Conservation (phyloP, 2,888 invertebrate genomes). For the Diplazon laetatorius region DNA sequence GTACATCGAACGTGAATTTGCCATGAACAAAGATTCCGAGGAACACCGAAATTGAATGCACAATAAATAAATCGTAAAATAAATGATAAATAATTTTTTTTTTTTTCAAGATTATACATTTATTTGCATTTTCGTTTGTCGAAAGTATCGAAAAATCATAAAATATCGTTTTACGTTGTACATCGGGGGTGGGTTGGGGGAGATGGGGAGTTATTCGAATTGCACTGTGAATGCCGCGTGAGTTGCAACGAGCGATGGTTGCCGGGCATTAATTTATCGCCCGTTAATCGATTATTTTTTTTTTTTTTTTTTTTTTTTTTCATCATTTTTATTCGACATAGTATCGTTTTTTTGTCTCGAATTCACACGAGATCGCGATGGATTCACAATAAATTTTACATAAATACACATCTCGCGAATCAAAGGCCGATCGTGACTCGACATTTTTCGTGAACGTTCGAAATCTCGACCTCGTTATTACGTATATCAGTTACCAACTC, state of each 20-base stretch:
- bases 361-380: slow-evolving; percentile 57
- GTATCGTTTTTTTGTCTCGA: slow-evolving; percentile 36
- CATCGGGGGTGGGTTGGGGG: too few species aligned
- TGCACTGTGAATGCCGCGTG: slow-evolving; percentile 69
- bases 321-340: background rate
- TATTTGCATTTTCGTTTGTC: slow-evolving; percentile 48
- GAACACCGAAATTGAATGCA: slow-evolving; percentile 44
- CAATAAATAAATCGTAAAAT: slow-evolving; percentile 42
- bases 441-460: slow-evolving; percentile 68
- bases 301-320: slow-evolving; percentile 7
- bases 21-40: slow-evolving; percentile 39
- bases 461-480: slow-evolving; percentile 79
- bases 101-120: slow-evolving; percentile 60
- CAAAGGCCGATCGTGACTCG: slow-evolving; percentile 79
- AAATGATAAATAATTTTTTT: slow-evolving; percentile 37
- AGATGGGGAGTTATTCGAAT: slow-evolving; percentile 69
- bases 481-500: slow-evolving; percentile 78
- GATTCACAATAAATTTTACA: slow-evolving; percentile 72
- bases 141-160: slow-evolving; percentile 56
- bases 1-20: slow-evolving; percentile 32
- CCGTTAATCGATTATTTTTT: slow-evolving; percentile 25
- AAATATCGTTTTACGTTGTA: slow-evolving; percentile 59
- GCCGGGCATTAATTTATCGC: slow-evolving; percentile 49
- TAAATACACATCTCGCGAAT: slow-evolving; percentile 80
- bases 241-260: slow-evolving; percentile 75